Conservation (phyloP, 2,888 invertebrate species). For the Elegia similella region DNA sequence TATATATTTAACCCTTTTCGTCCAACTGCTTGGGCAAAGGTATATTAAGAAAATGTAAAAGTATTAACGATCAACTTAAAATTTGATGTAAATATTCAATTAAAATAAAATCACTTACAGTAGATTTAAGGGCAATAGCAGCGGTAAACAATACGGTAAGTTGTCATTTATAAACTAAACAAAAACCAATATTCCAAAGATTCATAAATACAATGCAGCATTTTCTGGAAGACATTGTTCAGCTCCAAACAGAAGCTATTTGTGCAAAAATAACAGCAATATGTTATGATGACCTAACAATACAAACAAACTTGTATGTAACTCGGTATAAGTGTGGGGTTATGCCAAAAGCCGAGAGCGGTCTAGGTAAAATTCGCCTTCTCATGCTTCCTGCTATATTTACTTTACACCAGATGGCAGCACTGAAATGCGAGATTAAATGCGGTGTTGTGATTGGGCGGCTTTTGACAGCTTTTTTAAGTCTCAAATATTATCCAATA, state of each 20-base stretch:
- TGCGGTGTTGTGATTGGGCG: too few species aligned
- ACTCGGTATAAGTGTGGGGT: too few species aligned
- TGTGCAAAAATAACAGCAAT: conserved; percentile 28
- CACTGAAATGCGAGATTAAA: too few species aligned
- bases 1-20: too few species aligned
- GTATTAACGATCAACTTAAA: background rate
- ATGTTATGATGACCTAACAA: conserved; percentile 29
- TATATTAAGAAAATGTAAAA: conserved; percentile 2
- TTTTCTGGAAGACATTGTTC: conserved; percentile 63
- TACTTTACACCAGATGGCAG: too few species aligned
- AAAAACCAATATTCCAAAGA: conserved; percentile 66
- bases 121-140: background rate
- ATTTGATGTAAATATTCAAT: background rate
- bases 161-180: conserved; percentile 34
- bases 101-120: conserved; percentile 7
- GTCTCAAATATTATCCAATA: too few species aligned
- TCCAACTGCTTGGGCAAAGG: too few species aligned
- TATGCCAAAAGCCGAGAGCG: too few species aligned
- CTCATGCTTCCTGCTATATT: too few species aligned
- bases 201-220: conserved; percentile 42
- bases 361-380: too few species aligned
- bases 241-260: conserved; percentile 36
- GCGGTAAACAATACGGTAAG: conserved; percentile 23
- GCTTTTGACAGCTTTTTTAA: too few species aligned
- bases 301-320: background rate